These are phyloP conservation scores for Morpho achilles DNA, from an alignment of 2,888 invertebrate species.

Conservation along the genomic window DNA sequence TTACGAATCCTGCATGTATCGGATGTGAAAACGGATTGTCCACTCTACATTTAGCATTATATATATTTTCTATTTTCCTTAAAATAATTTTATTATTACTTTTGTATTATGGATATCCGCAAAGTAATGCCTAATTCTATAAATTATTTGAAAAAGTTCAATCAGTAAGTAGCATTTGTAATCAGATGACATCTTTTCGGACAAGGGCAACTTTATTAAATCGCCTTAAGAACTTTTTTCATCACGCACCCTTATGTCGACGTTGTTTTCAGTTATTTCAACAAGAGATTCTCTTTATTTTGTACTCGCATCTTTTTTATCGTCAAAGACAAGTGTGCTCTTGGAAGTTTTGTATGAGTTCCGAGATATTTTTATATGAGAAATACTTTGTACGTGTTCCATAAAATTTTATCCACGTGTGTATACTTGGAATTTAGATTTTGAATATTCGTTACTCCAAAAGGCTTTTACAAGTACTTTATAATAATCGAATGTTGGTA, in stretches of 20 bases:
- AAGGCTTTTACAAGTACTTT: no score
- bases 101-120: background rate
- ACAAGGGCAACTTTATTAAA: conserved; percentile 1
- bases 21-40: no score
- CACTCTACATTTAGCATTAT: no score
- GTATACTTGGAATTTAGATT: no score
- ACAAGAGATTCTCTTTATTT: conserved; percentile 7
- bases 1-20: no score
- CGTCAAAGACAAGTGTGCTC: conserved; percentile 4
- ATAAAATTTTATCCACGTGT: no score
- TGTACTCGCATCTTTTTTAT: conserved; percentile 3
- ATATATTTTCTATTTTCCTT: no score
- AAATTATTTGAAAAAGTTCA: background rate
- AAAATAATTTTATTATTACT: background rate
- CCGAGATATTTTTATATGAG: background rate
- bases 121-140: background rate
- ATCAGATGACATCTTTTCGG: background rate
- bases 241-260: conserved; percentile 3
- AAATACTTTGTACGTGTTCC: background rate
- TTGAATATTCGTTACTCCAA: no score
- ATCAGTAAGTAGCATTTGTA: no score
- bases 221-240: conserved; percentile 4
- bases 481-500: no score
- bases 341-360: background rate
- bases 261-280: conserved; percentile 5